phyloP scores from a whole-genome alignment of 2,888 invertebrate genomes.

The Minunthozetes semirufus region DNA sequence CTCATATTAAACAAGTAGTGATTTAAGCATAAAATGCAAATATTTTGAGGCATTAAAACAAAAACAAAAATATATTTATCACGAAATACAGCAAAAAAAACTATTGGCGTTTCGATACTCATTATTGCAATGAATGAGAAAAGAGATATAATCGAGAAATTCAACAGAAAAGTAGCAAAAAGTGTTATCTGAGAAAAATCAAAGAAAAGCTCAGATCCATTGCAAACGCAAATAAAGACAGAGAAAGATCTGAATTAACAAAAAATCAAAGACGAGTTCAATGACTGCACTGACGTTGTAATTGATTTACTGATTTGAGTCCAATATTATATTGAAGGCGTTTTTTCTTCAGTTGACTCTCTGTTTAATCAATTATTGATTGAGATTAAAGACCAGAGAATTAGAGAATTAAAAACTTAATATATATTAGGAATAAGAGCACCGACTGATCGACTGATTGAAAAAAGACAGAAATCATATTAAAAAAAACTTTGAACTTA shows the following conservation, averaged over 20 bases:
- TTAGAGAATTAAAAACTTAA: background rate
- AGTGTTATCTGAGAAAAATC: background rate
- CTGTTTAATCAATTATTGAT: conserved; percentile 13
- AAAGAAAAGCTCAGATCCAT: too few species aligned
- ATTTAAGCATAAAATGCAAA: background rate
- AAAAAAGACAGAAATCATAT: too few species aligned
- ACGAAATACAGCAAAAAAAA: background rate
- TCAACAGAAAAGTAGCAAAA: background rate
- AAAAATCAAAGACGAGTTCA: background rate
- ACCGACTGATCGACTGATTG: too few species aligned
- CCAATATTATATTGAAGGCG: background rate
- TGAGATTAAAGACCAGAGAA: background rate
- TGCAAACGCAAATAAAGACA: too few species aligned
- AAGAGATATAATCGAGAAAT: background rate
- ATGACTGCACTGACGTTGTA: background rate
- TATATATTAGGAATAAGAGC: too few species aligned
- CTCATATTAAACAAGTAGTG: background rate
- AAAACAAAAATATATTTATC: too few species aligned
- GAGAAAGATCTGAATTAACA: too few species aligned
- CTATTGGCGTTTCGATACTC: background rate
- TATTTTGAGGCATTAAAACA: background rate
- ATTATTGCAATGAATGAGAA: background rate
- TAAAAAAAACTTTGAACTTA: background rate
- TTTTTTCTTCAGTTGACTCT: background rate
- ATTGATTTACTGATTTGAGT: background rate